Evolutionary conservation across 2,797 vertebrate genomes (phyloP).

Genomic region (Arremon aurantiirostris): DNA sequence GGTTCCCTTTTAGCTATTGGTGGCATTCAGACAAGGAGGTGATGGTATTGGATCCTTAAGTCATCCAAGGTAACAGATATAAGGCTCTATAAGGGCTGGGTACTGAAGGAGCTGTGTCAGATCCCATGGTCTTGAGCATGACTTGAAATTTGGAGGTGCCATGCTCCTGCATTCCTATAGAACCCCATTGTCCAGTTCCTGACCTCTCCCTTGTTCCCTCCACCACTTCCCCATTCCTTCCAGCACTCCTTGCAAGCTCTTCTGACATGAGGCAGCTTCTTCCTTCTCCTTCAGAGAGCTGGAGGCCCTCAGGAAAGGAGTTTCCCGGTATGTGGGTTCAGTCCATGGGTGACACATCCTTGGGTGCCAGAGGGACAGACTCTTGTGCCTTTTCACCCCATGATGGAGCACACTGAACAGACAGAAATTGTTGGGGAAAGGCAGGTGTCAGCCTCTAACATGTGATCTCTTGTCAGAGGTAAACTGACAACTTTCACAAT

Average conservation of each 20-base stretch:
- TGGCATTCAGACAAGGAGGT: neutral
- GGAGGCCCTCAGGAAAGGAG: neutral
- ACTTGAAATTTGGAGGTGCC: neutral
- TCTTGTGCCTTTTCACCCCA: neutral
- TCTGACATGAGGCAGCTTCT: neutral
- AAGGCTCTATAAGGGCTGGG: neutral
- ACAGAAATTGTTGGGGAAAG: neutral
- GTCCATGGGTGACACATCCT: neutral
- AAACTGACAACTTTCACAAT: neutral
- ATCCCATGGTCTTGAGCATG: neutral
- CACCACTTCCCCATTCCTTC: neutral
- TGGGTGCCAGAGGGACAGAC: neutral
- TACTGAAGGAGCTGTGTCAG: accelerated
- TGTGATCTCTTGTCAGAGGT: neutral
- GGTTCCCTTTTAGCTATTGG: neutral
- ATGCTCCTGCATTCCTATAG: neutral
- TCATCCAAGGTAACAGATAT: neutral
- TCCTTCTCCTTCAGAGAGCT: neutral
- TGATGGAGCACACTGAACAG: neutral
- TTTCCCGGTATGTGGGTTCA: neutral
- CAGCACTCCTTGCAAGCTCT: neutral
- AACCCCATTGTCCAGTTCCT: neutral
- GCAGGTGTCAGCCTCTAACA: accelerated
- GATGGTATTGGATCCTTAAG: neutral
- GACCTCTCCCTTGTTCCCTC: neutral